These are phyloP conservation scores for Tiliqua scincoides DNA, from an alignment of 2,113 vertebrate genomes.

Conservation along the genomic window DNA sequence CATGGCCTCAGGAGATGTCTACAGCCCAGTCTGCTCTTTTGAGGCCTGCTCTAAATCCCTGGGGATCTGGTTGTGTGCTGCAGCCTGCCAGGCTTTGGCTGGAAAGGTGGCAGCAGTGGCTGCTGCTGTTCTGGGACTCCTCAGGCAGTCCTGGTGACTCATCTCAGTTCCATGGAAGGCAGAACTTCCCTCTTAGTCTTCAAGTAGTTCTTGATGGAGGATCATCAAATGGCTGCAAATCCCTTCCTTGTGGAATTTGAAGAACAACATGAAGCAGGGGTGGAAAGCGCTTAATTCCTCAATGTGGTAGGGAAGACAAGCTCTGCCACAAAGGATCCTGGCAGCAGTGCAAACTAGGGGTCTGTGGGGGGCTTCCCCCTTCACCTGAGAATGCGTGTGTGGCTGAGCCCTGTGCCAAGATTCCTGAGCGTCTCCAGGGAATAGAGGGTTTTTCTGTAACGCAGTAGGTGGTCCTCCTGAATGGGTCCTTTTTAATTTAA, in stretches of 20 bases:
- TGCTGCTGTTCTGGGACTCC: not conserved
- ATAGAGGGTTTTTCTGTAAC: accelerated
- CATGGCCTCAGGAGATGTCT: too few species aligned
- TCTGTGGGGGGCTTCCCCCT: not conserved
- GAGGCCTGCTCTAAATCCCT: not conserved
- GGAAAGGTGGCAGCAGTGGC: accelerated
- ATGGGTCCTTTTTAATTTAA: conserved; percentile 50
- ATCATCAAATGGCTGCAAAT: not conserved
- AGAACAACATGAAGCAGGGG: not conserved
- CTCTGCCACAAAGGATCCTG: not conserved
- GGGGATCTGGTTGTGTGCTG: not conserved
- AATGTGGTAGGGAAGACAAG: not conserved
- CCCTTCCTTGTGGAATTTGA: not conserved
- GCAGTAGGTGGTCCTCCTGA: accelerated
- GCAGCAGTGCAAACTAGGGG: not conserved
- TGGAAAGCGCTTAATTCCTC: too few species aligned
- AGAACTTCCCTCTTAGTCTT: not conserved
- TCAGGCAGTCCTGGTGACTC: not conserved
- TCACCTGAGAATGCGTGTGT: too few species aligned
- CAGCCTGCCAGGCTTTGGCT: too few species aligned
- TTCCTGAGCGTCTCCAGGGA: not conserved
- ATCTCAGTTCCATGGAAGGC: not conserved
- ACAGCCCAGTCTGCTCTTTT: accelerated
- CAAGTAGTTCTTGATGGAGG: not conserved
- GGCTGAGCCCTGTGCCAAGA: not conserved